These are phyloP conservation scores for Pristionchus fissidentatus DNA, from an alignment of 2,888 invertebrate genomes.

Conservation along the genomic window DNA sequence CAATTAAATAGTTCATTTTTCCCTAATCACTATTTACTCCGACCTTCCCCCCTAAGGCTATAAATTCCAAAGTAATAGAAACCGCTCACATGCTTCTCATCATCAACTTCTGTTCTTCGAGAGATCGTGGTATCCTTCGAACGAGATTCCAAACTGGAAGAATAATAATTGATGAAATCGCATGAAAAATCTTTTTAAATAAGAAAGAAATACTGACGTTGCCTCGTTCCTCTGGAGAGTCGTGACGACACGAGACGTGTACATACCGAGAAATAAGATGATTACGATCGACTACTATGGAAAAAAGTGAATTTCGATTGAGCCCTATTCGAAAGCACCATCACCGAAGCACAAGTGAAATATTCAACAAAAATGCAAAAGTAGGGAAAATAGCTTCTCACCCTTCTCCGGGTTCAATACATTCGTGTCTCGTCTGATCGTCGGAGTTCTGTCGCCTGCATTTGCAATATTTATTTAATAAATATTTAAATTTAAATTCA, in stretches of 20 bases:
- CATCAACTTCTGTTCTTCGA: neutral
- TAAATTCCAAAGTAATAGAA: neutral
- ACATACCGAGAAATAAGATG: neutral
- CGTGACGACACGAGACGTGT: conserved; percentile 27
- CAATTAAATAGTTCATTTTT: neutral
- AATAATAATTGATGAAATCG: neutral
- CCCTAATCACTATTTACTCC: neutral
- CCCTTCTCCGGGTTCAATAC: neutral
- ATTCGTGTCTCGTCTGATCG: neutral
- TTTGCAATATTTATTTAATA: no score
- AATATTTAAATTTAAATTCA: no score
- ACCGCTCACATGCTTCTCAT: neutral
- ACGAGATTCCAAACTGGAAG: conserved; percentile 9
- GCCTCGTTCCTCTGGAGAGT: conserved; percentile 10
- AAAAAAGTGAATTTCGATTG: neutral
- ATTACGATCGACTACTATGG: neutral
- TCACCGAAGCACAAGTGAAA: neutral
- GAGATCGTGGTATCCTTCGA: conserved; percentile 19
- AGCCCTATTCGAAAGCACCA: neutral
- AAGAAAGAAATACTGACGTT: neutral
- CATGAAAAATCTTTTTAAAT: neutral
- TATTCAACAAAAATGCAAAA: neutral
- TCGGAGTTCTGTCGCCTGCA: neutral
- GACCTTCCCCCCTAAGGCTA: neutral
- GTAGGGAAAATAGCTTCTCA: neutral